A percentile compares a stretch with the other conserved stretches of the same genome.
Conservation (phyloP, 2,797 vertebrate species). For the Hypotaenidia okinawae region DNA sequence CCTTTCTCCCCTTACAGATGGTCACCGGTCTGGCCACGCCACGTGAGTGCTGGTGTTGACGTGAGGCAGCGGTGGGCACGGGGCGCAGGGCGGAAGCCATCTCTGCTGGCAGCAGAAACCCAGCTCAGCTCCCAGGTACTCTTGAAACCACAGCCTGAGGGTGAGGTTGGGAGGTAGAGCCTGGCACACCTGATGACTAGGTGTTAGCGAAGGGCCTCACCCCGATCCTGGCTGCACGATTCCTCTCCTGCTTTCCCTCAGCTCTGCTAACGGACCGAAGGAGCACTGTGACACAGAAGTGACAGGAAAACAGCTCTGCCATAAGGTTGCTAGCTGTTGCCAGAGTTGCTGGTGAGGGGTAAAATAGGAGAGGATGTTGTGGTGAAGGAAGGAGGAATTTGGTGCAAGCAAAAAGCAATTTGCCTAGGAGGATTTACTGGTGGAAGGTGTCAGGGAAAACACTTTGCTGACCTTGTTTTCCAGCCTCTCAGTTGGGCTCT, state of each 20-base stretch:
- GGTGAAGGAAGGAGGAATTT: background rate
- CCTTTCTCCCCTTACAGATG: background rate
- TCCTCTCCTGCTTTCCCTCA: background rate
- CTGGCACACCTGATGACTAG: background rate
- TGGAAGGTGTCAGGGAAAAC: background rate
- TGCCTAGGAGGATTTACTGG: background rate
- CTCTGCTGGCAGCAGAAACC: background rate
- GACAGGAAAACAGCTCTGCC: background rate
- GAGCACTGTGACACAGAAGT: rapidly evolving
- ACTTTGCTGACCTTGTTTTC: rapidly evolving
- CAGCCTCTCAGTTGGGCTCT: background rate
- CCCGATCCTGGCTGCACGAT: rapidly evolving
- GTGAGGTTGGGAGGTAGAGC: background rate
- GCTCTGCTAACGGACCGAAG: background rate
- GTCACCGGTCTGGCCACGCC: background rate
- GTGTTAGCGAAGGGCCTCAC: background rate
- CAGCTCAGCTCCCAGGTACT: background rate
- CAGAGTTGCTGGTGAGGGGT: rapidly evolving
- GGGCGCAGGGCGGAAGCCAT: background rate
- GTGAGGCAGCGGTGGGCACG: rapidly evolving
- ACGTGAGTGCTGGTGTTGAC: background rate
- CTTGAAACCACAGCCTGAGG: background rate
- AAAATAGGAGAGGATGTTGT: rapidly evolving
- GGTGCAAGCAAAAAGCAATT: rapidly evolving
- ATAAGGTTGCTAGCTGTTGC: background rate